Evolutionary conservation across 2,113 vertebrate species (phyloP), one percentile per base, ranked within the genome.

Genomic region (Tachysurus vachellii): DNA sequence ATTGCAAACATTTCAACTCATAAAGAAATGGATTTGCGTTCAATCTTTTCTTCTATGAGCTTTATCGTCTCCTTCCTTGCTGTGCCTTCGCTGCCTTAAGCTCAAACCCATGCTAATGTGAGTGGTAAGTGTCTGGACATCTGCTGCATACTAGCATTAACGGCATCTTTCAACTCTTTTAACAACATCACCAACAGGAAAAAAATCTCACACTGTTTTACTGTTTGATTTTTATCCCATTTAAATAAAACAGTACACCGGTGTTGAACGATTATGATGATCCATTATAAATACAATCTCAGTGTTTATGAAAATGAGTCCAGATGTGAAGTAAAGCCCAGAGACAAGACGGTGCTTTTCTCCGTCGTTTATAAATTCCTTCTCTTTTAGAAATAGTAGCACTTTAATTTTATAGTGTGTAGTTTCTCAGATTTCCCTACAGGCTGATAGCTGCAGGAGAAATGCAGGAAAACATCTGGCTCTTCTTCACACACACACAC

Each of bases 401-500:
- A 93, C 91, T 95, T 95, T 95, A 93, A 95, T 95, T 95, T 95
- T 94, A 94, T 94, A 94, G 94, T 92, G 89, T 89, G 92, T 93
- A 93, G 94, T 93, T 94, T 93, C 54, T 85, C 93, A 94, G 93
- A 95, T 95, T 95, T 95, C 95, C 94, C 94, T 86, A 90, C 50
- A 93, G 95, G 93, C 85, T 66, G 83, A 92, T 91, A 88, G 82
- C 92, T 93, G 92, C 91, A 86, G 92, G 92, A 94, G 92, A 93
- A 87, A 94, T 93, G 92, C 85, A 42, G 92, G 85, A 42, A 89
- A 95, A 94, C 94, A 95, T 95, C 94, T 95, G 94, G 93, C 90
- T 83, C 91, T 90, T 92, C 93, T 93, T 91, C 88, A 88, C 47
- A 44, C 59, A 83, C 85, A 91, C 90, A 90, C 47, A 66, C 57